Percentiles rank a stretch among this genome's conserved stretches.
Evolutionary conservation across 1,140 invertebrate genomes (phyloP).

Genomic region (Drosophila gunungcola): DNA sequence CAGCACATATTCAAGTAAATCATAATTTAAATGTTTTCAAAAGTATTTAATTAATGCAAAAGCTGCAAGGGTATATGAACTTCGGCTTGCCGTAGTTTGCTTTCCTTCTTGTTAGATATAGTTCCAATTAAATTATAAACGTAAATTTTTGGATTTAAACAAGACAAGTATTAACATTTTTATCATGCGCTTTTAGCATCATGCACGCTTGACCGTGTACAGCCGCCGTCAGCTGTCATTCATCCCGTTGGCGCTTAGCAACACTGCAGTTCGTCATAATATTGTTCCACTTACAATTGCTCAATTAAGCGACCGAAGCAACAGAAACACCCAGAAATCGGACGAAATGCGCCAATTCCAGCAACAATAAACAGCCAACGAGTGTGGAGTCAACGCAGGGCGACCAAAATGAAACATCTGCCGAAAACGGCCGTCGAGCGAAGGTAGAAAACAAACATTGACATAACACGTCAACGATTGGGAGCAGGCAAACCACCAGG

Average conservation of each 20-base stretch:
- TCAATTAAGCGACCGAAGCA: conserved; percentile 39
- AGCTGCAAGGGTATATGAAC: too few relatives aligned
- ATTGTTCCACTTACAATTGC: conserved; percentile 60
- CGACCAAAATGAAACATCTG: conserved; percentile 31
- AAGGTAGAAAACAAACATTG: conserved; percentile 60
- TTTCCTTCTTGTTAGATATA: too few relatives aligned
- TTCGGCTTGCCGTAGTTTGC: too few relatives aligned
- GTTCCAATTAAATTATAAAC: too few relatives aligned
- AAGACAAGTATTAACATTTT: neutral
- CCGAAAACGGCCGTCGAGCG: neutral
- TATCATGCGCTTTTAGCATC: neutral
- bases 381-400: neutral
- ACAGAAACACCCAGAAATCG: conserved; percentile 5
- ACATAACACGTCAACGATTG: conserved; percentile 78
- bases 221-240: conserved; percentile 14
- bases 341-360: conserved; percentile 9
- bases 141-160: too few relatives aligned
- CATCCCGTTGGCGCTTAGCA: neutral
- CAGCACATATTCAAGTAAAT: too few relatives aligned
- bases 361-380: neutral
- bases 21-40: too few relatives aligned
- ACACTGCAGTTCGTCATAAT: conserved; percentile 65
- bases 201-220: conserved; percentile 4
- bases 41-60: too few relatives aligned
- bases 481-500: conserved; percentile 21